Evolutionary conservation across 2,888 invertebrate genomes (phyloP).

Genomic region (Steinernema carpocapsae): DNA sequence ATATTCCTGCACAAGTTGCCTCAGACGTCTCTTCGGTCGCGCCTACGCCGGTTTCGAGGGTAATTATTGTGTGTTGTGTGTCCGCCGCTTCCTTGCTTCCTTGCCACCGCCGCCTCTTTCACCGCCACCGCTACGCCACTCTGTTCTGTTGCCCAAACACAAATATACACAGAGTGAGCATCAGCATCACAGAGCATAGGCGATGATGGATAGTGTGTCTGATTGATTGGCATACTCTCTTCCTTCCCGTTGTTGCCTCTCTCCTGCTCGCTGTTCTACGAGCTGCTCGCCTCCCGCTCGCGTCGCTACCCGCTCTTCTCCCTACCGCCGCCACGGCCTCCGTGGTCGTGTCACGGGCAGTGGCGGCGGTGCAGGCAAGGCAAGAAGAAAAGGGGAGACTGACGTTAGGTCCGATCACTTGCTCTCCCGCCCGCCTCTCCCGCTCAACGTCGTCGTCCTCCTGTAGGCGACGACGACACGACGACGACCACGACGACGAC

Average conservation of each 20-base stretch:
- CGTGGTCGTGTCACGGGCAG: not conserved
- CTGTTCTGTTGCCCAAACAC: too few species aligned
- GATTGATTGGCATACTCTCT: constrained; percentile 29
- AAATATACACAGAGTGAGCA: too few species aligned
- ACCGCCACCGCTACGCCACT: not conserved
- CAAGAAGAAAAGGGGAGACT: too few species aligned
- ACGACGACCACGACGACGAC: constrained; percentile 2
- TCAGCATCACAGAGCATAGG: too few species aligned
- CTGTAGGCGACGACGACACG: not conserved
- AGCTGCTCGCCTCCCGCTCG: too few species aligned
- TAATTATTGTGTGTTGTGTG: constrained; percentile 32
- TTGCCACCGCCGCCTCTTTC: not conserved
- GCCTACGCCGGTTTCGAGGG: constrained; percentile 31
- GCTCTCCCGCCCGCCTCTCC: not conserved
- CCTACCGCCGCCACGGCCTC: not conserved
- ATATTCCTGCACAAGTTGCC: constrained; percentile 12
- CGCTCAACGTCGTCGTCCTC: not conserved
- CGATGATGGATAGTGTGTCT: constrained; percentile 31
- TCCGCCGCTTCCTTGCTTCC: not conserved
- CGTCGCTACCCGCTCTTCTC: not conserved
- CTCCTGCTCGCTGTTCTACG: not conserved
- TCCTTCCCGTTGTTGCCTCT: not conserved
- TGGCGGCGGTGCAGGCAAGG: not conserved
- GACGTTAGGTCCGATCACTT: too few species aligned
- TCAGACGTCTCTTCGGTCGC: not conserved